These are phyloP conservation scores for Scolopax rusticola DNA, from an alignment of 2,797 vertebrate genomes.

Conservation along the genomic window DNA sequence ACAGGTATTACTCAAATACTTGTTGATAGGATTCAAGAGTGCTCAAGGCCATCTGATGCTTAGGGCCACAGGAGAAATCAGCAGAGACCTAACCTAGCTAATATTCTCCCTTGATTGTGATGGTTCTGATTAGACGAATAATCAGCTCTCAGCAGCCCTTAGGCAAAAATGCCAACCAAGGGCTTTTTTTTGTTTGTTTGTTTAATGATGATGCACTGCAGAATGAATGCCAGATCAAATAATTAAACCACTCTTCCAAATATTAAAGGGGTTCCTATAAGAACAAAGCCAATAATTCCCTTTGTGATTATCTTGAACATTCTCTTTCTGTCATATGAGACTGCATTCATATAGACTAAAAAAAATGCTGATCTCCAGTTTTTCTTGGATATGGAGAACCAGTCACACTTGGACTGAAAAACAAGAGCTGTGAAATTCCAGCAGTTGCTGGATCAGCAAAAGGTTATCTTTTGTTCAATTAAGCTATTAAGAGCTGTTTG, in stretches of 20 bases:
- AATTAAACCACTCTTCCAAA: slow-evolving; percentile 59
- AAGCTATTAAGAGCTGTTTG: slow-evolving; percentile 3
- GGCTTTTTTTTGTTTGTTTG: not conserved
- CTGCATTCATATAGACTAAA: slow-evolving; percentile 13
- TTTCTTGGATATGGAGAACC: slow-evolving; percentile 14
- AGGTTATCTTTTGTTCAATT: not conserved
- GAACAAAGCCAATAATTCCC: slow-evolving; percentile 44
- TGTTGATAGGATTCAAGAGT: slow-evolving; percentile 74
- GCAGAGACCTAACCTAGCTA: slow-evolving; percentile 77
- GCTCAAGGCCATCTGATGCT: slow-evolving; percentile 73
- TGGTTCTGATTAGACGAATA: slow-evolving; percentile 79
- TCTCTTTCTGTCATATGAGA: slow-evolving; percentile 28
- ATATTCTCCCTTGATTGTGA: slow-evolving; percentile 78
- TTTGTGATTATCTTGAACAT: slow-evolving; percentile 40
- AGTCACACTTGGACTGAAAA: not conserved
- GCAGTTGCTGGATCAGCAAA: not conserved
- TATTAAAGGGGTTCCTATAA: slow-evolving; percentile 47
- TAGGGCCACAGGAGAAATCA: slow-evolving; percentile 69
- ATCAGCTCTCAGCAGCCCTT: slow-evolving; percentile 76
- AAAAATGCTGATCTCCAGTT: not conserved
- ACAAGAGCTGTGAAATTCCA: not conserved
- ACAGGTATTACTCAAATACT: slow-evolving; percentile 61
- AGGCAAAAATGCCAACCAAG: slow-evolving; percentile 67
- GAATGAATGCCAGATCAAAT: not conserved
- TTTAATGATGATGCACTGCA: slow-evolving; percentile 27